Conservation (phyloP, 2,888 invertebrate genomes). For the Germaria angustata region DNA sequence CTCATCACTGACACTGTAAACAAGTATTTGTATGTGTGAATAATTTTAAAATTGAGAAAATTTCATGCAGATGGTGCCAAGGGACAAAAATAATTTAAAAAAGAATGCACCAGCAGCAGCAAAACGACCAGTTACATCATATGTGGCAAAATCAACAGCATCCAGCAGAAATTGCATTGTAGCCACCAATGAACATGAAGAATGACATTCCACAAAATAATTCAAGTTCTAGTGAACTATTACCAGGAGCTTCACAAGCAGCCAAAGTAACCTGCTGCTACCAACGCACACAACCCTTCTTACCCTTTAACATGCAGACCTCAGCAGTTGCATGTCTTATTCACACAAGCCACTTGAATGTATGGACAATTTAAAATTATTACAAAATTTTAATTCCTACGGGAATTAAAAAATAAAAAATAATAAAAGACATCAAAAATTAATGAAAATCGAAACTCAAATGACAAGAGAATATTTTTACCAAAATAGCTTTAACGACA, state of each 20-base stretch:
- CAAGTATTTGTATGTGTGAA: neutral
- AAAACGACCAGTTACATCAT: conserved; percentile 1
- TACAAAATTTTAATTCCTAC: conserved; percentile 34
- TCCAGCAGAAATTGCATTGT: neutral
- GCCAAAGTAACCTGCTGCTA: neutral
- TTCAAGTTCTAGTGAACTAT: conserved; percentile 2
- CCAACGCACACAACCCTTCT: neutral
- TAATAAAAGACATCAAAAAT: too few relatives aligned
- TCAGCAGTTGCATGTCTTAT: neutral
- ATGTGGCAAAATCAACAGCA: neutral
- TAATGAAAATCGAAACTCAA: too few relatives aligned
- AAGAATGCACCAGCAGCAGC: neutral
- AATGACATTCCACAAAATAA: neutral
- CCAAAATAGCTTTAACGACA: too few relatives aligned
- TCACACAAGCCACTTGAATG: neutral
- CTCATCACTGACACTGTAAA: neutral
- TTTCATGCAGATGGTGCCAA: conserved; percentile 57
- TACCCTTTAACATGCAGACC: neutral
- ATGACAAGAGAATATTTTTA: too few relatives aligned
- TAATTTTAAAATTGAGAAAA: conserved; percentile 51
- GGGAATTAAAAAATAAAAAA: neutral
- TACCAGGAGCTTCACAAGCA: neutral
- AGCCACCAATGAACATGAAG: conserved; percentile 31
- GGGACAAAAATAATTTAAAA: neutral
- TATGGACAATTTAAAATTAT: conserved; percentile 19